Conservation (phyloP, 2,797 vertebrate species). For the Tangara arthus region DNA sequence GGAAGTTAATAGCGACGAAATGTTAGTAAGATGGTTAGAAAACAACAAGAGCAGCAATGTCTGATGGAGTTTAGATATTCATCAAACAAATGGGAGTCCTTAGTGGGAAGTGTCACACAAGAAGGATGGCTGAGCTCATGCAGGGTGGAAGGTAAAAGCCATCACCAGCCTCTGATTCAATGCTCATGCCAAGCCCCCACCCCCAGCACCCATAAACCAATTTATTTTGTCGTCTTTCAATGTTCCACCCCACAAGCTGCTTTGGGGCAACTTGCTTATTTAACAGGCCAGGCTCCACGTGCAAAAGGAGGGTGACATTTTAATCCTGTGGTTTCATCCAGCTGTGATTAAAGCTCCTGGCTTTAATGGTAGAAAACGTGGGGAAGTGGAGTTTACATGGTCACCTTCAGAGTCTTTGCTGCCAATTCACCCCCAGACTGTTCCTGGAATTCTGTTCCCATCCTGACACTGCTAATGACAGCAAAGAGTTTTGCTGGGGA, state of each 20-base stretch:
- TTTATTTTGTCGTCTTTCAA: not conserved
- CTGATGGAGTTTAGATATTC: conserved; percentile 53
- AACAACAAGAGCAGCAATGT: conserved; percentile 27
- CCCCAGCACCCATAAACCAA: not conserved
- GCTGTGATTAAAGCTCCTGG: not conserved
- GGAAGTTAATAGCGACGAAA: conserved; percentile 62
- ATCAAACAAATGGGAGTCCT: conserved; percentile 56
- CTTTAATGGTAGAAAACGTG: not conserved
- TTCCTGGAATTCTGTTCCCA: not conserved
- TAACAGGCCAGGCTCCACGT: not conserved
- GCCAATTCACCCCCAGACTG: not conserved
- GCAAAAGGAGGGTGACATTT: not conserved
- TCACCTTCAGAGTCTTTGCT: not conserved
- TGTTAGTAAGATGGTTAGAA: conserved; percentile 34
- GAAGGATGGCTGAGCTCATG: conserved; percentile 36
- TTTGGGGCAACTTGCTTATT: not conserved
- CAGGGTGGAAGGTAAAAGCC: conserved; percentile 47
- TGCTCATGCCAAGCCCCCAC: not conserved
- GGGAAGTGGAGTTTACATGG: not conserved
- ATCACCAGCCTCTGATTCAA: conserved; percentile 16
- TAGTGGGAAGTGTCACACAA: conserved; percentile 45
- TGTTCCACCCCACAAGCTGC: not conserved
- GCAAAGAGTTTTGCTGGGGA: not conserved
- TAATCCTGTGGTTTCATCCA: not conserved
- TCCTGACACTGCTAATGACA: not conserved